Evolutionary conservation across 2,888 invertebrate species (phyloP).

Genomic region (Listrodromus nycthemerus): DNA sequence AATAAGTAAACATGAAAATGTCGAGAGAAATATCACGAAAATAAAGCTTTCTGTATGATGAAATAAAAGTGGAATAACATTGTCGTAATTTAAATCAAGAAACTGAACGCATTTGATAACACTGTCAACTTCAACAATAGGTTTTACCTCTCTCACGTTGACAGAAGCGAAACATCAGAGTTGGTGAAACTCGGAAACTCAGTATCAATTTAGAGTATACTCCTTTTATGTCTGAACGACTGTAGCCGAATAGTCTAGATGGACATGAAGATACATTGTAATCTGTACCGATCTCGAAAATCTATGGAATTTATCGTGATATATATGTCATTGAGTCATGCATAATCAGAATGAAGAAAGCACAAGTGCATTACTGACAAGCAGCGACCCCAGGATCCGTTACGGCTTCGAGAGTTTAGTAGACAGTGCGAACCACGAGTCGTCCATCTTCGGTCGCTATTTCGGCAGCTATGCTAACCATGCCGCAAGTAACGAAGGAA

Average conservation of each 20-base stretch:
- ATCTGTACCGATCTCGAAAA: neutral
- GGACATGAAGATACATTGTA: neutral
- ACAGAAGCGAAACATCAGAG: too few species aligned
- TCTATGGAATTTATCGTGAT: neutral
- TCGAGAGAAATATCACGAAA: too few species aligned
- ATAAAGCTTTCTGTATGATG: too few species aligned
- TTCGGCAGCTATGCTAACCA: conserved; percentile 71
- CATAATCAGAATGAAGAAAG: conserved; percentile 1
- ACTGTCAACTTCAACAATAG: neutral
- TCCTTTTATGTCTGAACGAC: too few species aligned
- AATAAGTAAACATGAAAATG: too few species aligned
- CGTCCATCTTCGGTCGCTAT: conserved; percentile 76
- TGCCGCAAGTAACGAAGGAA: conserved; percentile 50
- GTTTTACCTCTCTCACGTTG: neutral
- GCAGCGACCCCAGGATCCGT: conserved; percentile 74
- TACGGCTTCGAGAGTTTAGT: conserved; percentile 52
- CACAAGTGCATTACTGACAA: conserved; percentile 52
- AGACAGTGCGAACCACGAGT: conserved; percentile 68
- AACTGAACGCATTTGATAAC: neutral
- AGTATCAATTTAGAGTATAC: neutral
- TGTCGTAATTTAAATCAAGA: neutral
- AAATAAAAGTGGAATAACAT: neutral
- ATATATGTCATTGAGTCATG: neutral
- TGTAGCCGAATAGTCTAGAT: too few species aligned
- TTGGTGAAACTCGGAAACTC: too few species aligned